Evolutionary conservation across 2,888 invertebrate genomes (phyloP).

Genomic region (Amphiduros pacificus): DNA sequence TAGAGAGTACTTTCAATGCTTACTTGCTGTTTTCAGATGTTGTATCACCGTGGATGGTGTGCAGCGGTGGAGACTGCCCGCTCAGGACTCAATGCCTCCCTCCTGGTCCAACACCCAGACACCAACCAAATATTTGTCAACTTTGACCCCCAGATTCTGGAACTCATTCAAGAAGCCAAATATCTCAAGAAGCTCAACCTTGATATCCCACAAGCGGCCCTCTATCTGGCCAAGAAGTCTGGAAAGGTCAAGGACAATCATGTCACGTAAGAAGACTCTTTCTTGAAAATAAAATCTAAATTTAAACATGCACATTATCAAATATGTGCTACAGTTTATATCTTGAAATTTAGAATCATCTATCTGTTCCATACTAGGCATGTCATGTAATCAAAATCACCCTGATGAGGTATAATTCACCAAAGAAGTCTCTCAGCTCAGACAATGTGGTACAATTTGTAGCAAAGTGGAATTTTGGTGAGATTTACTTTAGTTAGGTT

Average conservation of each 20-base stretch:
- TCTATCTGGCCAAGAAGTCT: conserved; percentile 52
- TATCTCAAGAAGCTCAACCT: conserved; percentile 56
- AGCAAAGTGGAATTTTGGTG: no score
- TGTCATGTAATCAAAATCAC: background rate
- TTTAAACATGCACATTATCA: background rate
- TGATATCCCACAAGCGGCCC: conserved; percentile 57
- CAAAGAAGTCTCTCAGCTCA: background rate
- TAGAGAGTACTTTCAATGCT: background rate
- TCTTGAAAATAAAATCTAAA: no score
- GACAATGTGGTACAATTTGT: no score
- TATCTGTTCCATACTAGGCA: no score
- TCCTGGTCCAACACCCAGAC: conserved; percentile 66
- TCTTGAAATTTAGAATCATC: background rate
- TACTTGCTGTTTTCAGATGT: conserved; percentile 40
- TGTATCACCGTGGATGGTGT: conserved; percentile 59
- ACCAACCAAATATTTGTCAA: conserved; percentile 55
- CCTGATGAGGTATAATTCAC: background rate
- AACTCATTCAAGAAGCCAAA: conserved; percentile 59
- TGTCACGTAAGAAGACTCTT: conserved; percentile 51
- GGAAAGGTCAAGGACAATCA: conserved; percentile 47
- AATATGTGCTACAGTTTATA: background rate
- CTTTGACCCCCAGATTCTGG: conserved; percentile 58
- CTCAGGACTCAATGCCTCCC: conserved; percentile 53
- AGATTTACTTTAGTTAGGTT: no score
- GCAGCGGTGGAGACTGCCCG: conserved; percentile 55